phyloP scores from a whole-genome alignment of 1,140 invertebrate genomes.

The Macrostomum lignano region DNA sequence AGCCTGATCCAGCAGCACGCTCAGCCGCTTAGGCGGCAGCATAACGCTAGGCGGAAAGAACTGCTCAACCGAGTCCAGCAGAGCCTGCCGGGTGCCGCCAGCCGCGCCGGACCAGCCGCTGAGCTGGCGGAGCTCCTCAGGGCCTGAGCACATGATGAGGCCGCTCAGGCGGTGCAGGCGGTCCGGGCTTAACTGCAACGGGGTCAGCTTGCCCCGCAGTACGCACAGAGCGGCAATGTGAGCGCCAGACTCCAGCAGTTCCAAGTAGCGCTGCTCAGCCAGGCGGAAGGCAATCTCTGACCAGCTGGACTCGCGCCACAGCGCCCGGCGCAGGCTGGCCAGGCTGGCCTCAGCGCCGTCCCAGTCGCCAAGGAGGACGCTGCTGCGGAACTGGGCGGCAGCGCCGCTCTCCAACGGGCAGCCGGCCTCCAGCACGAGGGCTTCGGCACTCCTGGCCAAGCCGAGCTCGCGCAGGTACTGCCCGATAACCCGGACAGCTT shows the following conservation, averaged over 20 bases:
- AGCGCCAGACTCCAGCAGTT: conserved; percentile 63
- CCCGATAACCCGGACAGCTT: conserved; percentile 73
- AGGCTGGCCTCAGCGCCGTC: no score
- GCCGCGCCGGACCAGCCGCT: conserved; percentile 52
- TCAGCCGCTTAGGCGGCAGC: conserved; percentile 56
- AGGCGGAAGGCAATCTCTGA: no score
- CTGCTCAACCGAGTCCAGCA: conserved; percentile 40
- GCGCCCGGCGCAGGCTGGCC: no score
- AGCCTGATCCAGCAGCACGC: conserved; percentile 58
- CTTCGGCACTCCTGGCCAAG: conserved; percentile 52
- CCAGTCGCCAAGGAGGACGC: no score
- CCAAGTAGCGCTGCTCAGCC: conserved; percentile 81
- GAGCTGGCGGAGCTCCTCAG: conserved; percentile 35
- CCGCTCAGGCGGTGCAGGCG: conserved; percentile 66
- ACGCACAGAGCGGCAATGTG: conserved; percentile 68
- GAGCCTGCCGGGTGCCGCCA: conserved; percentile 38
- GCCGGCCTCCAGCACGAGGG: conserved; percentile 55
- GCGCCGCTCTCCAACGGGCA: conserved; percentile 71
- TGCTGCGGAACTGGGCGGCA: conserved; percentile 70
- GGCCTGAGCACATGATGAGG: conserved; percentile 62
- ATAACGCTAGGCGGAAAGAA: conserved; percentile 73
- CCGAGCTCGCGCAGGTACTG: conserved; percentile 71
- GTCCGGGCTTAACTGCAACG: conserved; percentile 63
- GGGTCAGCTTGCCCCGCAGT: conserved; percentile 67
- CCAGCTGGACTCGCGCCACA: no score